Evolutionary conservation across 2,888 invertebrate species (phyloP), one percentile per base, ranked within the genome.

Genomic region (Ochropacha duplaris): DNA sequence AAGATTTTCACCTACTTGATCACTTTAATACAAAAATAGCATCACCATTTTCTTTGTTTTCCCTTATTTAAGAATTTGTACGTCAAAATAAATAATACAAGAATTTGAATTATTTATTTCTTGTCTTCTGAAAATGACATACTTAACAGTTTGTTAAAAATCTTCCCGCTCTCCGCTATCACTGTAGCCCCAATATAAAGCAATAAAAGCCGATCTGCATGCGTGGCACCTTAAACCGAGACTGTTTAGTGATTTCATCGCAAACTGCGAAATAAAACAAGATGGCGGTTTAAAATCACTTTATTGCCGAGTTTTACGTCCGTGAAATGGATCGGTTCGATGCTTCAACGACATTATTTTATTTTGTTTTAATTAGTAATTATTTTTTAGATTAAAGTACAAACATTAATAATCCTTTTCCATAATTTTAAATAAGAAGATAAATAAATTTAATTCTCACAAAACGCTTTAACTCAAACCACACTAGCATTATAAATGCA

Each of bases 211-310:
- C 63, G 67, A 72, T 79, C 71, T 78, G 77, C 82, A 81, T 76
- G 72, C 76, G 72, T 66, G 64, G 67, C 63, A 64, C 68, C 66
- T 65, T 76, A 76, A 81, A 79, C 61, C 59, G 22, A 51, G 59
- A 61, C 68, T 76, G 77, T 76, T 78, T 78, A 81, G 81, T 75
- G 75, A 78, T 80, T 82, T 78, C 73, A 75, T 74, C 73, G 75
- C 31, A 31, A 31, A 31, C 31, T 2, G 31, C 68, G 66, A 67
- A 71, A 83, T 83, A 83, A 84, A 84, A 79, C 68, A 67, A 68
- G 61, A 73, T 68, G 62, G 65, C 62, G 71, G 66, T 57, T 70
- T 71, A 69, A 68, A 71, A 69, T 66, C 68, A 62, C 62, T 72
- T 71, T 72, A 74, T 61, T 64, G 68, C 58, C 56, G 57, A 57